phyloP scores from a whole-genome alignment of 1,140 invertebrate species.

The Zaprionus camerounensis region DNA sequence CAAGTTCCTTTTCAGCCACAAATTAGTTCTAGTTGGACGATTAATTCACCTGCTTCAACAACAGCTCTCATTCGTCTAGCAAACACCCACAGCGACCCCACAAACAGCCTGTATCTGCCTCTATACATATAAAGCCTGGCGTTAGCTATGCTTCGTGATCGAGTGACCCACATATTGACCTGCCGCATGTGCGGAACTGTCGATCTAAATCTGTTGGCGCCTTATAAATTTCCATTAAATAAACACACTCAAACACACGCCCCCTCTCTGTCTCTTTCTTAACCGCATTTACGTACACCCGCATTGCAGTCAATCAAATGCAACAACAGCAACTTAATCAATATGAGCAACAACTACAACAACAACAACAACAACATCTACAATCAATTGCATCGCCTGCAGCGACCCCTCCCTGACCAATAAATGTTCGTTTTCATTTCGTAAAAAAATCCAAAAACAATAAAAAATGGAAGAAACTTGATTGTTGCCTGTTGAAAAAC shows the following conservation, averaged over 20 bases:
- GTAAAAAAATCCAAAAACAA: conserved; percentile 8
- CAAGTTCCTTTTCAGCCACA: too few relatives aligned
- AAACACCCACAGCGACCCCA: neutral
- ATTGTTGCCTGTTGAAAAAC: conserved; percentile 48
- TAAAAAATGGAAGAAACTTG: conserved; percentile 18
- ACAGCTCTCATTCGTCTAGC: neutral
- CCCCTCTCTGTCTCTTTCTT: neutral
- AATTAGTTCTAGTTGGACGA: neutral
- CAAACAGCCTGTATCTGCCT: neutral
- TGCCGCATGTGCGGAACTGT: conserved; percentile 44
- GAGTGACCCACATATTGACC: conserved; percentile 53
- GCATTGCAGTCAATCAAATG: conserved; percentile 62
- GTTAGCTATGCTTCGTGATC: neutral
- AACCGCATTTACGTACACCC: neutral
- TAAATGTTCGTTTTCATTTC: conserved; percentile 4
- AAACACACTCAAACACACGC: conserved; percentile 34
- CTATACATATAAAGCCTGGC: neutral
- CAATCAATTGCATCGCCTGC: conserved; percentile 52
- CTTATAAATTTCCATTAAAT: conserved; percentile 58
- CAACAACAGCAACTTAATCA: conserved; percentile 53
- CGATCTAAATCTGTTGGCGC: conserved; percentile 67
- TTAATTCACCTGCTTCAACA: neutral
- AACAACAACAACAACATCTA: conserved; percentile 13
- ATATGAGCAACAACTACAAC: conserved; percentile 42
- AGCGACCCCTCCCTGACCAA: conserved; percentile 9